Conservation (phyloP, 2,888 invertebrate genomes). For the Urechis unicinctus region DNA sequence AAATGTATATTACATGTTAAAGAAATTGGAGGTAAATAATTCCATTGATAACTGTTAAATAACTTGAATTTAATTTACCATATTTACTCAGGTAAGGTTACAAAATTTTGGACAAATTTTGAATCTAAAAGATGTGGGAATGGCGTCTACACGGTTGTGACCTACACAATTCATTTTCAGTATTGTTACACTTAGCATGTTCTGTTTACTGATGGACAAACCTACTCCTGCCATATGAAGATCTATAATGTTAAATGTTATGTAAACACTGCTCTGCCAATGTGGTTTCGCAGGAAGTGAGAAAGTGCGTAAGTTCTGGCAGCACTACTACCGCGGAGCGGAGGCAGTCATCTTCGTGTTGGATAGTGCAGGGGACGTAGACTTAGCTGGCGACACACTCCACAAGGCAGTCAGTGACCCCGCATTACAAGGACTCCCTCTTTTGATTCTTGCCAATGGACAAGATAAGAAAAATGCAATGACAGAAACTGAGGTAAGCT, state of each 20-base stretch:
- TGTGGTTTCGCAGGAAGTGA: conserved; percentile 31
- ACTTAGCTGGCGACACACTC: conserved; percentile 29
- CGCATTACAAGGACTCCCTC: conserved; percentile 31
- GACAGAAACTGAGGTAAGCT: conserved; percentile 32
- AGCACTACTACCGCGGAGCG: conserved; percentile 37
- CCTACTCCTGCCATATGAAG: no score
- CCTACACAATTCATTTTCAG: no score
- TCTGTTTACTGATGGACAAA: no score
- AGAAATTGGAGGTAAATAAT: conserved; percentile 42
- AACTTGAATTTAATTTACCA: background rate
- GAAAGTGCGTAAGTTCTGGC: conserved; percentile 43
- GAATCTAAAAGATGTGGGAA: no score
- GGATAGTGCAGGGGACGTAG: conserved; percentile 31
- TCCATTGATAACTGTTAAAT: background rate
- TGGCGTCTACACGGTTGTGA: no score
- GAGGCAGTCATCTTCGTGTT: conserved; percentile 43
- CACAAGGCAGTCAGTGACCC: conserved; percentile 31
- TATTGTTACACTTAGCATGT: no score
- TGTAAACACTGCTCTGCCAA: background rate
- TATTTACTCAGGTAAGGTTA: background rate
- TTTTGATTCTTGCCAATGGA: conserved; percentile 38
- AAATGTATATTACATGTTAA: conserved; percentile 46
- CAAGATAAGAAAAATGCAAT: conserved; percentile 35
- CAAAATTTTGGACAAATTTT: no score
- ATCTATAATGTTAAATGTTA: background rate